Evolutionary conservation across 1,140 invertebrate genomes (phyloP).

Genomic region (Leguminivora glycinivorella): DNA sequence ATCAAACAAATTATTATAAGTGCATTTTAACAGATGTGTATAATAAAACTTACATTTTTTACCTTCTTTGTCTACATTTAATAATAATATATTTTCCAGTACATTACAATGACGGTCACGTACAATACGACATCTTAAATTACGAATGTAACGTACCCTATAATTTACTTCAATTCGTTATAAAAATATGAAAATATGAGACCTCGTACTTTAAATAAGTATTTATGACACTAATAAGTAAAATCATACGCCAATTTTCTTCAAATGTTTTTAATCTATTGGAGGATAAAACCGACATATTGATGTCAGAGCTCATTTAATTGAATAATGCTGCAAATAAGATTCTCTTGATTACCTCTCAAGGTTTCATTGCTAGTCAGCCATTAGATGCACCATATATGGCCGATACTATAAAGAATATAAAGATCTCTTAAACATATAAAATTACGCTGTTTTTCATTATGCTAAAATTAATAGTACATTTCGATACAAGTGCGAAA

Average conservation of each 20-base stretch:
- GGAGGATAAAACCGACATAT: neutral
- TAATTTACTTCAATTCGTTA: neutral
- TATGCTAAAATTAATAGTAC: neutral
- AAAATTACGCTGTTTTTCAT: too few relatives aligned
- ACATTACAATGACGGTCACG: neutral
- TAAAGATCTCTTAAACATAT: conserved; percentile 2
- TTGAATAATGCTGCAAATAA: conserved; percentile 6
- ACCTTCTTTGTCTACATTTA: neutral
- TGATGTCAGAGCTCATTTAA: neutral
- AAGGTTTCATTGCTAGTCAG: neutral
- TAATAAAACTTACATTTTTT: neutral
- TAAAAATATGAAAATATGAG: conserved; percentile 28
- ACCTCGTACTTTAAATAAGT: conserved; percentile 20
- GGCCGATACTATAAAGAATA: neutral
- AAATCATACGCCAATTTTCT: conserved; percentile 37
- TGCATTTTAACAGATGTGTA: neutral
- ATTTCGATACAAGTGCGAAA: too few relatives aligned
- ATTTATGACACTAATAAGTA: conserved; percentile 31
- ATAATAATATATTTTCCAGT: neutral
- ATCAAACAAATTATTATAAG: conserved; percentile 50
- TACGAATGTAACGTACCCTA: neutral
- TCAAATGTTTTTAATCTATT: neutral
- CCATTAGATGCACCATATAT: neutral
- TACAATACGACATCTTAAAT: neutral
- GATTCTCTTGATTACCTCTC: neutral